phyloP scores from a whole-genome alignment of 2,113 vertebrate species.

The Python bivittatus region DNA sequence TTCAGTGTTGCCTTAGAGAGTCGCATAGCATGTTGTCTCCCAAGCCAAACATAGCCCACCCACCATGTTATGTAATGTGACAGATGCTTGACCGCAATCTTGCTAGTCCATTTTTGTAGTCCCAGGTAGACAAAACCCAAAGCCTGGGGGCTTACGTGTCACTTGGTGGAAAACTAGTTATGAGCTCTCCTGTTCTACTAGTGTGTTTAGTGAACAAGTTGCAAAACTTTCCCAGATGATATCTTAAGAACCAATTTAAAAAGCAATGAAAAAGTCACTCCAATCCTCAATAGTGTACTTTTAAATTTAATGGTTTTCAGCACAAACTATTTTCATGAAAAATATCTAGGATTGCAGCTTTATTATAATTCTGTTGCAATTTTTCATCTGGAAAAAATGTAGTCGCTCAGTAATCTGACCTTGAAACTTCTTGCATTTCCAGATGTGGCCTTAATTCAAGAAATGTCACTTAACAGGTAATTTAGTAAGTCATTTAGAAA shows the following conservation, averaged over 20 bases:
- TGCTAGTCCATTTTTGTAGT: not conserved
- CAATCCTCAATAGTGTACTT: not conserved
- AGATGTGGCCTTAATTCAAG: not conserved
- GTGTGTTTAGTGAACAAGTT: not conserved
- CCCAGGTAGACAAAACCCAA: not conserved
- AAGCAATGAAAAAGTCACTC: not conserved
- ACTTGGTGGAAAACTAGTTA: not conserved
- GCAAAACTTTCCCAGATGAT: not conserved
- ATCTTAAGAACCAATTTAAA: not conserved
- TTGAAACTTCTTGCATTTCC: not conserved
- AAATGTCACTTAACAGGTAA: not conserved
- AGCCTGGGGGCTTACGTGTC: not conserved
- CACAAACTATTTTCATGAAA: not conserved
- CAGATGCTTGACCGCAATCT: not conserved
- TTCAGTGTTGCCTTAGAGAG: conserved; percentile 14
- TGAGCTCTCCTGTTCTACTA: not conserved
- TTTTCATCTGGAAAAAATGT: not conserved
- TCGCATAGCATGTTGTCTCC: not conserved
- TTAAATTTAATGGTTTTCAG: not conserved
- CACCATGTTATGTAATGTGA: not conserved
- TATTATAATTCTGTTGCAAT: not conserved
- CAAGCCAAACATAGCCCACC: not conserved
- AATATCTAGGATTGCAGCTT: not conserved
- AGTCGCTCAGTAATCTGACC: not conserved
- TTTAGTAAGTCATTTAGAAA: not conserved